Conservation (phyloP, 2,113 vertebrate species). For the Apistogramma diplotaenia region DNA sequence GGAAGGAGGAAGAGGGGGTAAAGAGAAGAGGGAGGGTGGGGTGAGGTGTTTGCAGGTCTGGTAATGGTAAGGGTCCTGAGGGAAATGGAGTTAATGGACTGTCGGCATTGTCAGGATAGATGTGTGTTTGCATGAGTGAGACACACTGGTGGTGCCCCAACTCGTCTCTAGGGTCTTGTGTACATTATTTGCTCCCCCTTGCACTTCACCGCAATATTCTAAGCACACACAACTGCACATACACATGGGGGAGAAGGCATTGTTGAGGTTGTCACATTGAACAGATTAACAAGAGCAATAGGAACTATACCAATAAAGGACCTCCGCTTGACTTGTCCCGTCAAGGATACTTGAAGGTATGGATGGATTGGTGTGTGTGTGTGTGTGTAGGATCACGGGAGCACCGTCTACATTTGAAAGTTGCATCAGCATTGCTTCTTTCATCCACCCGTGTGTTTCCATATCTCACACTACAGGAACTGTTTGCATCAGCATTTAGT, state of each 20-base stretch:
- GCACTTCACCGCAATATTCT: slow-evolving; percentile 29
- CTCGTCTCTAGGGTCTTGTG: slow-evolving; percentile 48
- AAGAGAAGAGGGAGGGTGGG: background rate
- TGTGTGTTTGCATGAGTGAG: slow-evolving; percentile 25
- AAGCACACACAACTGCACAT: slow-evolving; percentile 1
- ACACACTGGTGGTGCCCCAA: slow-evolving; percentile 24
- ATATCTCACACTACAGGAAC: background rate
- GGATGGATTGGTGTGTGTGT: background rate
- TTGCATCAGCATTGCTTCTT: slow-evolving; percentile 60
- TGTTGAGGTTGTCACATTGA: slow-evolving; percentile 47
- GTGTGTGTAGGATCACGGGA: background rate
- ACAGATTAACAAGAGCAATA: slow-evolving; percentile 62
- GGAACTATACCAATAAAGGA: slow-evolving; percentile 57
- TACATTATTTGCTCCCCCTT: slow-evolving; percentile 33
- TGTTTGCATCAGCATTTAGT: slow-evolving; percentile 63
- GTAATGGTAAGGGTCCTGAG: slow-evolving; percentile 37
- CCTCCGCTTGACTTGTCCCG: slow-evolving; percentile 51
- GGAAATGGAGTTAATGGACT: slow-evolving; percentile 48
- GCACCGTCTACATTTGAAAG: background rate
- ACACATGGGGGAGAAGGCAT: slow-evolving; percentile 23
- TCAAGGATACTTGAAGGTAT: slow-evolving; percentile 36
- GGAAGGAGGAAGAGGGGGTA: background rate
- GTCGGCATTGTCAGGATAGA: slow-evolving; percentile 32
- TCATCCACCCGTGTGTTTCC: slow-evolving; percentile 5
- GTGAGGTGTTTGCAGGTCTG: background rate